phyloP scores from a whole-genome alignment of 2,888 invertebrate genomes.

The Noctuana brunneofusca region DNA sequence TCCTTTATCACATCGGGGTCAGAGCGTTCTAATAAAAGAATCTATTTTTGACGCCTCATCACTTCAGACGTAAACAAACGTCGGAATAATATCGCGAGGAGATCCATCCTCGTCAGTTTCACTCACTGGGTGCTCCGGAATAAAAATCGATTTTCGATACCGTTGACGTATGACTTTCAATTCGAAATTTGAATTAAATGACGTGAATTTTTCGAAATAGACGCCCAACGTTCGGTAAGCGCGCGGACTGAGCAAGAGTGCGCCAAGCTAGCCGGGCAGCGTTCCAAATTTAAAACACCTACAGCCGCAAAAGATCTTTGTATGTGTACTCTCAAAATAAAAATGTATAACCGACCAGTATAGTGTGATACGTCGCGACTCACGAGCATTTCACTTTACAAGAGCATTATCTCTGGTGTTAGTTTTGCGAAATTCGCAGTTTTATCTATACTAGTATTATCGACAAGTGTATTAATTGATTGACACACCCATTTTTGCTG shows the following conservation, averaged over 20 bases:
- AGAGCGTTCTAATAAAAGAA: constrained; percentile 73
- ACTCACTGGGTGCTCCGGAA: background rate
- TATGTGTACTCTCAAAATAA: constrained; percentile 51
- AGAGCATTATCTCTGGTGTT: background rate
- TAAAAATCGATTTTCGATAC: constrained; percentile 17
- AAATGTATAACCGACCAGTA: constrained; percentile 30
- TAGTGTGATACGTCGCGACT: constrained; percentile 6
- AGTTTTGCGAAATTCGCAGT: constrained; percentile 1
- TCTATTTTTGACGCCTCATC: constrained; percentile 69
- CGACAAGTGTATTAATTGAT: constrained; percentile 5
- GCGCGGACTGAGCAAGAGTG: constrained; percentile 59
- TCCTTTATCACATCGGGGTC: constrained; percentile 65
- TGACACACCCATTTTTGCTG: background rate
- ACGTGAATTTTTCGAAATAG: constrained; percentile 55
- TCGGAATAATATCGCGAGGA: constrained; percentile 42
- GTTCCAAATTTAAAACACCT: constrained; percentile 77
- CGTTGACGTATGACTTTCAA: constrained; percentile 38
- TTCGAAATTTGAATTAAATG: constrained; percentile 38
- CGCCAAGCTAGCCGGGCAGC: constrained; percentile 69
- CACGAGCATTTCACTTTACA: background rate
- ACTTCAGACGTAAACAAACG: constrained; percentile 63
- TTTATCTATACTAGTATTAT: background rate
- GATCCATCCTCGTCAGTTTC: constrained; percentile 52
- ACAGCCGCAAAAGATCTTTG: constrained; percentile 55
- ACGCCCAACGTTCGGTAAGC: constrained; percentile 57